These are phyloP conservation scores for Drosophila pruinosa DNA, from an alignment of 1,140 invertebrate genomes.

Conservation along the genomic window DNA sequence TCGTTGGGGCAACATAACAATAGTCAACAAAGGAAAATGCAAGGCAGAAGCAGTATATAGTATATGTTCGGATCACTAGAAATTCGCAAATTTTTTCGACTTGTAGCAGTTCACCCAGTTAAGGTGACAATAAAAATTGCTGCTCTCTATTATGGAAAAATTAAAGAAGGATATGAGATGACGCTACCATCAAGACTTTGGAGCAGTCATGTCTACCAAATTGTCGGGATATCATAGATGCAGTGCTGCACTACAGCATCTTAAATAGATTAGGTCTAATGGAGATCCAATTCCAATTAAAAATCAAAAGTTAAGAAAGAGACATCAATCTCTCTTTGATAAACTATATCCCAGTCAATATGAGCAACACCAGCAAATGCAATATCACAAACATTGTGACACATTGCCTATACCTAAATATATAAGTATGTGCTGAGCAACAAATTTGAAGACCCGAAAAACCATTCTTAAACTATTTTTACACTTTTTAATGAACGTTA, in stretches of 20 bases:
- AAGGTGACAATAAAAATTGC: conserved; percentile 6
- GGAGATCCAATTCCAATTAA: conserved; percentile 6
- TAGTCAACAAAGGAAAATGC: conserved; percentile 27
- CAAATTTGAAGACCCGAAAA: too few species aligned
- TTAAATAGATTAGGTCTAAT: conserved; percentile 8
- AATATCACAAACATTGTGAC: conserved; percentile 17
- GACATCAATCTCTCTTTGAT: background rate
- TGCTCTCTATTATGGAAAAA: conserved; percentile 18
- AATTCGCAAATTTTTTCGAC: background rate
- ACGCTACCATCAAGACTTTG: too few species aligned
- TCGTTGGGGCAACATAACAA: too few species aligned
- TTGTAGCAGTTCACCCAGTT: conserved; percentile 35
- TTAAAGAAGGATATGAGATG: conserved; percentile 25
- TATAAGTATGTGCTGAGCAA: too few species aligned
- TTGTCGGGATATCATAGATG: conserved; percentile 28
- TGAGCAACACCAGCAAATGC: conserved; percentile 1
- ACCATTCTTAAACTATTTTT: too few species aligned
- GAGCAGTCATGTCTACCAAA: background rate
- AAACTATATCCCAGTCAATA: background rate
- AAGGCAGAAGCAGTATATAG: conserved; percentile 13
- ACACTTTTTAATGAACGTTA: background rate
- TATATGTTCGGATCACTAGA: too few species aligned
- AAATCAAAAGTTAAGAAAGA: conserved; percentile 29
- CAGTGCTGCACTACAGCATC: conserved; percentile 2
- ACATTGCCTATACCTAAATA: too few species aligned